A percentile compares a stretch with the other conserved stretches of the same genome.
phyloP scores from a whole-genome alignment of 1,140 invertebrate species.

The Propsilocerus akamusi region DNA sequence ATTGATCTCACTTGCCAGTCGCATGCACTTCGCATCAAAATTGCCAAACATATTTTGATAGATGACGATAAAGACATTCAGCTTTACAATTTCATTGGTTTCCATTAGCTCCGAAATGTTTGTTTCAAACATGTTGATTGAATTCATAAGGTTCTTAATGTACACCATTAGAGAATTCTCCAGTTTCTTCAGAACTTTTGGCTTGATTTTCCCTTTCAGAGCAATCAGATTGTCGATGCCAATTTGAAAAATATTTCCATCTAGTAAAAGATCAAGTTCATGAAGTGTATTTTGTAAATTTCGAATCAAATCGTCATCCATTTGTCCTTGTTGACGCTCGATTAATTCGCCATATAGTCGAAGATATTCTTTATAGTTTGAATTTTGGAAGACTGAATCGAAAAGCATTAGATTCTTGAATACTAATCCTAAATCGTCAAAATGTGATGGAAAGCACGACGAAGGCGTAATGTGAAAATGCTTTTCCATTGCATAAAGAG shows the following conservation, averaged over 20 bases:
- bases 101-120: constrained; percentile 32
- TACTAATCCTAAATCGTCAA: constrained; percentile 13
- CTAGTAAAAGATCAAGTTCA: constrained; percentile 28
- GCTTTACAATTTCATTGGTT: constrained; percentile 44
- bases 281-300: constrained; percentile 6
- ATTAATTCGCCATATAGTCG: constrained; percentile 17
- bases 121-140: constrained; percentile 36
- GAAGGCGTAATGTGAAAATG: constrained; percentile 1
- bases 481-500: constrained; percentile 7
- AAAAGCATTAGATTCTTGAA: constrained; percentile 15
- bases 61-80: constrained; percentile 52
- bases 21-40: constrained; percentile 60
- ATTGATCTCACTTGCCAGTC: constrained; percentile 48
- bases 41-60: constrained; percentile 54
- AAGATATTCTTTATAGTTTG: constrained; percentile 13
- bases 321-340: constrained; percentile 7
- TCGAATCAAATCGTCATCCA: constrained; percentile 4
- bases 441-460: constrained; percentile 11
- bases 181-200: constrained; percentile 41
- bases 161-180: constrained; percentile 52
- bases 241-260: constrained; percentile 44
- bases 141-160: constrained; percentile 39
- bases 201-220: constrained; percentile 31
- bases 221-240: constrained; percentile 43
- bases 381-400: constrained; percentile 14